phyloP scores from a whole-genome alignment of 2,113 vertebrate genomes.

The Progne subis region DNA sequence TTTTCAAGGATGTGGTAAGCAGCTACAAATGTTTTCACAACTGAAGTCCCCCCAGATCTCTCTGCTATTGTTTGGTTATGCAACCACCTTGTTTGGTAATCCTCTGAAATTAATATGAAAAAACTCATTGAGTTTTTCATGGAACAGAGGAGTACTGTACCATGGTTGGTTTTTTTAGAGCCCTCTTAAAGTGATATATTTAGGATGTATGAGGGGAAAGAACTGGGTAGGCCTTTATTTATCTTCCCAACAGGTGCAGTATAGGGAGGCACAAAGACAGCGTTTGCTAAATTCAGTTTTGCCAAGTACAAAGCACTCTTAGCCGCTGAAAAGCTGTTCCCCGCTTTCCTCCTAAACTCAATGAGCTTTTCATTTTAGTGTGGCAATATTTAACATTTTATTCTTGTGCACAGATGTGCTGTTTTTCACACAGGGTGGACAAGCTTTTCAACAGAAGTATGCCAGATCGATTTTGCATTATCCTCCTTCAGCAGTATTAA shows the following conservation, averaged over 20 bases:
- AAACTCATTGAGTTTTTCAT: neutral
- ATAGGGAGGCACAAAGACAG: slow-evolving; percentile 54
- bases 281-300: slow-evolving; percentile 57
- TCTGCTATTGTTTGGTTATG: neutral
- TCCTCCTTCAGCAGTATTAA: neutral
- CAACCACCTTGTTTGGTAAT: neutral
- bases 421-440: neutral
- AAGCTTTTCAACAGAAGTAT: neutral
- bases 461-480: neutral
- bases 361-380: neutral
- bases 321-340: neutral
- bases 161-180: neutral
- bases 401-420: neutral
- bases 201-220: slow-evolving; percentile 75
- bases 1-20: neutral
- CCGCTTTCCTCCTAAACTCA: neutral
- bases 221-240: slow-evolving; percentile 75
- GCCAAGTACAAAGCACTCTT: slow-evolving; percentile 44
- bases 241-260: slow-evolving; percentile 81
- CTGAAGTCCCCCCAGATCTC: neutral
- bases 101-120: neutral
- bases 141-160: neutral
- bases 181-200: slow-evolving; percentile 75
- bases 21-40: neutral
- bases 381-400: neutral